Percentiles rank a stretch among this genome's conserved stretches.
Conservation (phyloP, 1,140 invertebrate genomes). For the Achroia grisella region DNA sequence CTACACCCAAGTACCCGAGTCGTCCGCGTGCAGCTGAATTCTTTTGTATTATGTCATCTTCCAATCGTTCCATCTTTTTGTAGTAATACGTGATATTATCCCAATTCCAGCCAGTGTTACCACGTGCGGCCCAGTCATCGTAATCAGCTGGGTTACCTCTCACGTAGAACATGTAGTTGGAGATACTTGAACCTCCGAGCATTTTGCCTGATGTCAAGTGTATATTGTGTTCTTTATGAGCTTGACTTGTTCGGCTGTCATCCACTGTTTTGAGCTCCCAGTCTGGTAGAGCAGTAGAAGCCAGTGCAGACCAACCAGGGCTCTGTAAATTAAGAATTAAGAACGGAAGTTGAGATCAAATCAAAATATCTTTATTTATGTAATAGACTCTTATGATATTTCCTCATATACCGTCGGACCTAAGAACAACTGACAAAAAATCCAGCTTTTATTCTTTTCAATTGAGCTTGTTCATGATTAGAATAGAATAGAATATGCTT, state of each 20-base stretch:
- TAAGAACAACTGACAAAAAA: too few relatives aligned
- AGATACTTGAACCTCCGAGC: slow-evolving; percentile 87
- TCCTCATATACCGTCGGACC: too few relatives aligned
- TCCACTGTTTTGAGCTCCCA: slow-evolving; percentile 83
- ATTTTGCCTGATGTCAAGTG: slow-evolving; percentile 77
- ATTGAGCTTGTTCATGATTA: too few relatives aligned
- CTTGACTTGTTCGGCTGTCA: slow-evolving; percentile 77
- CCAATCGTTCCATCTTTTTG: slow-evolving; percentile 87
- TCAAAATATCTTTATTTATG: too few relatives aligned
- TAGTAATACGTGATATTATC: slow-evolving; percentile 86
- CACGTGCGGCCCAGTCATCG: slow-evolving; percentile 87
- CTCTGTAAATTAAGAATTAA: slow-evolving; percentile 22
- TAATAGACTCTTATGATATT: too few relatives aligned
- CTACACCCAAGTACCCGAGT: slow-evolving; percentile 78
- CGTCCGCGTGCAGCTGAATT: not conserved
- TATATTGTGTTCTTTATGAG: slow-evolving; percentile 75
- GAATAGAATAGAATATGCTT: too few relatives aligned
- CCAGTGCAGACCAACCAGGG: slow-evolving; percentile 29
- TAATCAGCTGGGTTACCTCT: slow-evolving; percentile 87
- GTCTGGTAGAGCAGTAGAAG: slow-evolving; percentile 44
- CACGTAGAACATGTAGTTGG: slow-evolving; percentile 96
- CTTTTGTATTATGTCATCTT: slow-evolving; percentile 79
- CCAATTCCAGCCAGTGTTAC: slow-evolving; percentile 90
- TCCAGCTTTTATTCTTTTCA: too few relatives aligned
- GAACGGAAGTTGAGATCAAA: too few relatives aligned